phyloP scores from a whole-genome alignment of 1,140 invertebrate species.

The Cotesia chilonis region DNA sequence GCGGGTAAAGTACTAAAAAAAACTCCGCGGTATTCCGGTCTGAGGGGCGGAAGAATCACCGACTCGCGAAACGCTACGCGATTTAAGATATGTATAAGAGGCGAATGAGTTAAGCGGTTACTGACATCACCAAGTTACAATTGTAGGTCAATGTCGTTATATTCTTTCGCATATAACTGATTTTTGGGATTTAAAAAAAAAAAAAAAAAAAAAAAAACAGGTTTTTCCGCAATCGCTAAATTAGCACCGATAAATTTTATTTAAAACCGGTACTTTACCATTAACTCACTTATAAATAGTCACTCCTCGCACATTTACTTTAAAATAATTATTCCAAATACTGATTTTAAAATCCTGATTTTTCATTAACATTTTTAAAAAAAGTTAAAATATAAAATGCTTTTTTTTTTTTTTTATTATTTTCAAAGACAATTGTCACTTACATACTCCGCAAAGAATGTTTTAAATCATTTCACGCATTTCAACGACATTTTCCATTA shows the following conservation, averaged over 20 bases:
- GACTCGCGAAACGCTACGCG: slow-evolving; percentile 55
- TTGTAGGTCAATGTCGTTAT: slow-evolving; percentile 56
- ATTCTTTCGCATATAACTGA: slow-evolving; percentile 39
- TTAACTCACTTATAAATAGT: slow-evolving; percentile 1
- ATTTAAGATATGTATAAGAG: slow-evolving; percentile 54
- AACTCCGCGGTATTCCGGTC: slow-evolving; percentile 44
- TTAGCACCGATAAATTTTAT: slow-evolving; percentile 22
- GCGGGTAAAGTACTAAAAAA: no score
- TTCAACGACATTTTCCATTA: slow-evolving; percentile 13
- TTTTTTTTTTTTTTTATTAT: no score
- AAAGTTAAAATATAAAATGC: no score
- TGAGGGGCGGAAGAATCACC: slow-evolving; percentile 46
- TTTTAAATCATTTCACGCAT: background rate
- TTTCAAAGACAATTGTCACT: no score
- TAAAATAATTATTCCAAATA: no score
- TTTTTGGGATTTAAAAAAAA: background rate
- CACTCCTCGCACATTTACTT: no score
- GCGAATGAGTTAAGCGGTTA: slow-evolving; percentile 61
- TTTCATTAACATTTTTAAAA: no score
- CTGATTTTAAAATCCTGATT: no score
- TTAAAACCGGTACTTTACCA: slow-evolving; percentile 31
- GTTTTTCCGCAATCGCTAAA: slow-evolving; percentile 23
- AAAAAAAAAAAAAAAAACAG: slow-evolving; percentile 20
- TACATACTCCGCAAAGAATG: background rate
- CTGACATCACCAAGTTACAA: slow-evolving; percentile 52